Conservation (phyloP, 2,797 vertebrate species). For the Crax fasciolata region DNA sequence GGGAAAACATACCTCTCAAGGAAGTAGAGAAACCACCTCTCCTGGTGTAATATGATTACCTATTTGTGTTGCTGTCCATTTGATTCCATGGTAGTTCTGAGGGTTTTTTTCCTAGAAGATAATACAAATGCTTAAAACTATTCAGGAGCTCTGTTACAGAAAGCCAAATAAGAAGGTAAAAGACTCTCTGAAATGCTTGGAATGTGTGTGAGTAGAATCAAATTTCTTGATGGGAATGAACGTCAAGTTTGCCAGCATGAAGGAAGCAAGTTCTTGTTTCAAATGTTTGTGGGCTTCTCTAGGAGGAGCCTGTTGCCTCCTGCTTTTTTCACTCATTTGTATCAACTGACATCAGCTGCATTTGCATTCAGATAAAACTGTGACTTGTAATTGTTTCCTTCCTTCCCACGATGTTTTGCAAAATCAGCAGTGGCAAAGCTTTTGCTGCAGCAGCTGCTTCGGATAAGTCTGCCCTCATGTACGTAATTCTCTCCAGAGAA, state of each 20-base stretch:
- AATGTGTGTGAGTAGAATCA: background rate
- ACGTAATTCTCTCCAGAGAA: background rate
- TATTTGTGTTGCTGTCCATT: background rate
- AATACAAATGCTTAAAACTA: background rate
- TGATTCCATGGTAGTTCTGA: background rate
- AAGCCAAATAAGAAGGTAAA: background rate
- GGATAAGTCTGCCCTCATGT: background rate
- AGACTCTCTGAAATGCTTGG: background rate
- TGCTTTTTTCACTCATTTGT: background rate
- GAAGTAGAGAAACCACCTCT: background rate
- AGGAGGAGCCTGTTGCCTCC: background rate
- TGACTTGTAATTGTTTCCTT: background rate
- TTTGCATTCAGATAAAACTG: background rate
- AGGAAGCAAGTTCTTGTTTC: constrained; percentile 20
- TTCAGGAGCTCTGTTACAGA: background rate
- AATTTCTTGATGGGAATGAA: constrained; percentile 13
- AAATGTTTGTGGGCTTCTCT: background rate
- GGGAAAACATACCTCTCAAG: background rate
- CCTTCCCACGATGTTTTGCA: background rate
- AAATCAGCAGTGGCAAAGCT: background rate
- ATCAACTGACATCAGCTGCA: background rate
- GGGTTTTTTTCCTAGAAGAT: background rate
- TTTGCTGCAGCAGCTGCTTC: background rate
- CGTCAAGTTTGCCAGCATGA: background rate
- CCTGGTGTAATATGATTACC: background rate